Evolutionary conservation across 2,113 vertebrate genomes (phyloP).

Genomic region (Lampris megalopsis): DNA sequence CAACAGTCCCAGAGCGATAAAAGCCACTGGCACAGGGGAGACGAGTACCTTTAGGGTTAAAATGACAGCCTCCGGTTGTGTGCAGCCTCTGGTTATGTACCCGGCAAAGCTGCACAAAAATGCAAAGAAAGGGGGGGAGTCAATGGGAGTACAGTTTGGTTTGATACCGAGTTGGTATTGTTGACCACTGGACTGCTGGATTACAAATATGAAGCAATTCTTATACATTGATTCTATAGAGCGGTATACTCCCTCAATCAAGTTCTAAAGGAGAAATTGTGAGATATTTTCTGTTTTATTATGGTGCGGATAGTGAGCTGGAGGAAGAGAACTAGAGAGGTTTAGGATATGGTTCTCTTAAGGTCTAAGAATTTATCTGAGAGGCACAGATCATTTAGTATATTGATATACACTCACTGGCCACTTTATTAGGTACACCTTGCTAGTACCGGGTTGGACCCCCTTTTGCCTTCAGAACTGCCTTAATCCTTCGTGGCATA

Average conservation of each 20-base stretch:
- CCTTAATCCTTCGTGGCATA: no score
- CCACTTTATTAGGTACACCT: no score
- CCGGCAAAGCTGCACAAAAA: constrained; percentile 88
- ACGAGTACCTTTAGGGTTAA: constrained; percentile 92
- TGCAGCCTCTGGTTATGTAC: constrained; percentile 86
- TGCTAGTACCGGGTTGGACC: no score
- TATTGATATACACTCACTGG: no score
- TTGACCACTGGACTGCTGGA: constrained; percentile 7
- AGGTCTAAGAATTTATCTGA: no score
- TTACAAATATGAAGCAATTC: constrained; percentile 10
- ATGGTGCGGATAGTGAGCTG: background rate
- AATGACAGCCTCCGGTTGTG: constrained; percentile 84
- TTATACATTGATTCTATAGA: background rate
- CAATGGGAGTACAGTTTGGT: constrained; percentile 19
- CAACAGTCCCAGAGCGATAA: constrained; percentile 89
- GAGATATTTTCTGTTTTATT: background rate
- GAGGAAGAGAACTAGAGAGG: background rate
- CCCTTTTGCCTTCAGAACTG: no score
- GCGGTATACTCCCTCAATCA: background rate
- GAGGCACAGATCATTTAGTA: no score
- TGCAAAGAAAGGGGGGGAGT: constrained; percentile 33
- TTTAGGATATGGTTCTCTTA: background rate
- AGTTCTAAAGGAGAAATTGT: background rate
- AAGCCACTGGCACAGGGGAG: constrained; percentile 84
- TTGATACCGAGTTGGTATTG: constrained; percentile 22